These are phyloP conservation scores for Scaptomyza tumidula DNA, from an alignment of 2,888 invertebrate species.

Conservation along the genomic window DNA sequence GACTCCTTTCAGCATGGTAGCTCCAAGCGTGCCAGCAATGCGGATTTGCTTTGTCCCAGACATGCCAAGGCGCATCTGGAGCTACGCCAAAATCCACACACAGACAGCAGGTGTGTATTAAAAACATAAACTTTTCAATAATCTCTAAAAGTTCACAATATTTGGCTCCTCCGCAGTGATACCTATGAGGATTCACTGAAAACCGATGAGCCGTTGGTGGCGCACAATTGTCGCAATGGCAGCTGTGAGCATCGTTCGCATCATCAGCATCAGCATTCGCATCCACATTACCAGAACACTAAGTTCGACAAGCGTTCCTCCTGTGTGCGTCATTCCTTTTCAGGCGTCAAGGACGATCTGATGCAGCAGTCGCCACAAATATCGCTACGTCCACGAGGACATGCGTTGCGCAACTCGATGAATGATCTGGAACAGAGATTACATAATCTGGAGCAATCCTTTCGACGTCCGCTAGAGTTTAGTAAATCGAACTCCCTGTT, in stretches of 20 bases:
- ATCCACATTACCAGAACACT: slow-evolving; percentile 81
- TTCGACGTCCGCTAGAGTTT: slow-evolving; percentile 82
- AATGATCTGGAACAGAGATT: slow-evolving; percentile 84
- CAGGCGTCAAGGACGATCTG: slow-evolving; percentile 84
- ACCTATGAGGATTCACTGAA: slow-evolving; percentile 93
- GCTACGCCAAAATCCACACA: slow-evolving; percentile 68
- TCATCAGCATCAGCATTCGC: slow-evolving; percentile 62
- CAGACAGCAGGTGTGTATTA: slow-evolving; percentile 80
- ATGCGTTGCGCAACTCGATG: slow-evolving; percentile 83
- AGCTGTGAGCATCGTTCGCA: slow-evolving; percentile 74
- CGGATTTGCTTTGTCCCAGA: slow-evolving; percentile 77
- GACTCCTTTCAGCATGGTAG: slow-evolving; percentile 77
- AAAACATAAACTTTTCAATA: background rate
- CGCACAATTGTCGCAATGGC: slow-evolving; percentile 72
- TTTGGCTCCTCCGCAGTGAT: slow-evolving; percentile 85
- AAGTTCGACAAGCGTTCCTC: slow-evolving; percentile 81
- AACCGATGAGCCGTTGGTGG: slow-evolving; percentile 80
- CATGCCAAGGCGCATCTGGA: slow-evolving; percentile 80
- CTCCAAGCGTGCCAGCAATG: slow-evolving; percentile 56
- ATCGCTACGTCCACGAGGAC: slow-evolving; percentile 82
- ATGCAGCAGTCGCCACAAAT: slow-evolving; percentile 83
- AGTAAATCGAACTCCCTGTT: slow-evolving; percentile 80
- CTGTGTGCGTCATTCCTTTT: slow-evolving; percentile 84
- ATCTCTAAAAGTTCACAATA: background rate
- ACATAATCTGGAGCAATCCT: slow-evolving; percentile 84